Evolutionary conservation across 2,113 vertebrate species (phyloP).

Genomic region (Fulmarus glacialis): DNA sequence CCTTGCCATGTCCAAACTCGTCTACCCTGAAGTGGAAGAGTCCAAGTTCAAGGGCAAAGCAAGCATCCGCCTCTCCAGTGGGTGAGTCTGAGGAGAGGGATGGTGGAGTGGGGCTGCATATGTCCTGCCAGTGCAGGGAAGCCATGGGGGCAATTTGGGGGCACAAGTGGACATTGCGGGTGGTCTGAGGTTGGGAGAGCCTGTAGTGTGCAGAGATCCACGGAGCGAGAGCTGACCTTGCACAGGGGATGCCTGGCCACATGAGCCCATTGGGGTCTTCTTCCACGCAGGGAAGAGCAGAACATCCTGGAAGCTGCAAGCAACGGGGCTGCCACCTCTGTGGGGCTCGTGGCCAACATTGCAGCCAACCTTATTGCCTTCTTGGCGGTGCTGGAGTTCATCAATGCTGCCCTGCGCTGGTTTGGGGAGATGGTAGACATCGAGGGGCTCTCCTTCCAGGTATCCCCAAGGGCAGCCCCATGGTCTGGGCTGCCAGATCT

Average conservation of each 20-base stretch:
- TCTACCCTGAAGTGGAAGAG: constrained; percentile 90
- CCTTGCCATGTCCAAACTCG: constrained; percentile 89
- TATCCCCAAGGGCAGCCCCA: constrained; percentile 26
- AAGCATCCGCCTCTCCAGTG: constrained; percentile 56
- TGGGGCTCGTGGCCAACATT: constrained; percentile 89
- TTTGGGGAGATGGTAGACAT: constrained; percentile 88
- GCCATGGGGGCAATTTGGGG: accelerated
- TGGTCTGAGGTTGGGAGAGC: not conserved
- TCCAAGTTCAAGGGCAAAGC: constrained; percentile 78
- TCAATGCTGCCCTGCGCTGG: constrained; percentile 87
- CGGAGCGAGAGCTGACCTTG: not conserved
- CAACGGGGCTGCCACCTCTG: constrained; percentile 83
- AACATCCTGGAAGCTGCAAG: constrained; percentile 93
- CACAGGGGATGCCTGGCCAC: not conserved
- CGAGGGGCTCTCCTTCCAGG: constrained; percentile 87
- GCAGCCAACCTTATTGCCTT: constrained; percentile 91
- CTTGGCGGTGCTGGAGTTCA: constrained; percentile 87
- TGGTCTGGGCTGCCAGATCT: not conserved
- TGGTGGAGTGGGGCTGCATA: accelerated
- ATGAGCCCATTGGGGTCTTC: not conserved
- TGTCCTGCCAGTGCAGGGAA: not conserved
- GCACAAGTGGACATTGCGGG: accelerated
- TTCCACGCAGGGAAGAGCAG: constrained; percentile 79
- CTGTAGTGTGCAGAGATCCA: not conserved
- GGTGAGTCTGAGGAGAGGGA: constrained; percentile 58